Percentiles rank a stretch among this genome's conserved stretches.
These are phyloP conservation scores for Limnothrissa miodon DNA, from an alignment of 2,113 vertebrate species.

Conservation along the genomic window DNA sequence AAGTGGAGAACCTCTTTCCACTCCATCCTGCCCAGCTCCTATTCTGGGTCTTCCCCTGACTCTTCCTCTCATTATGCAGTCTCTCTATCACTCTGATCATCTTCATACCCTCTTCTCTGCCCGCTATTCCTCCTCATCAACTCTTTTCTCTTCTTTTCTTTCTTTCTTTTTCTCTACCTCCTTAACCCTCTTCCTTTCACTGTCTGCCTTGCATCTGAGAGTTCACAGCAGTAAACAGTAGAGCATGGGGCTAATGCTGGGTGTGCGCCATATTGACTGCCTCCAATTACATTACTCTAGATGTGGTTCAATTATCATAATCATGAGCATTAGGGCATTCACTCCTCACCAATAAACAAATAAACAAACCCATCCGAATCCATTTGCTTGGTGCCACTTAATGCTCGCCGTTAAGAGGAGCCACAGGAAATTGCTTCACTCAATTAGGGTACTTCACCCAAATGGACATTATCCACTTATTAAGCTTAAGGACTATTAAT, in stretches of 20 bases:
- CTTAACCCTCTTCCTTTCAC: background rate
- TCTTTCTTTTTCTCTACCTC: background rate
- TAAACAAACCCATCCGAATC: slow-evolving; percentile 30
- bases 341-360: slow-evolving; percentile 46
- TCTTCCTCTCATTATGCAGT: background rate
- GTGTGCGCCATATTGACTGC: slow-evolving; percentile 31
- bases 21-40: too few species aligned
- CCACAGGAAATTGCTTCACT: slow-evolving; percentile 29
- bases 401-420: slow-evolving; percentile 42
- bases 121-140: background rate
- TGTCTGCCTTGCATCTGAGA: background rate
- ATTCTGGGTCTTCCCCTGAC: background rate
- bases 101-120: background rate
- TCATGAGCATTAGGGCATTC: slow-evolving; percentile 39
- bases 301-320: slow-evolving; percentile 51
- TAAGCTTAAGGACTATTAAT: slow-evolving; percentile 8
- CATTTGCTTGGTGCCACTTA: slow-evolving; percentile 41
- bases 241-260: background rate
- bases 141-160: background rate
- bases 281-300: slow-evolving; percentile 50
- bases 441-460: slow-evolving; percentile 19
- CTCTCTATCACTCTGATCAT: background rate
- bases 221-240: background rate
- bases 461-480: slow-evolving; percentile 1
- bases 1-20: background rate